These are phyloP conservation scores for Cepaea nemoralis DNA, from an alignment of 1,140 invertebrate species.

Conservation along the genomic window DNA sequence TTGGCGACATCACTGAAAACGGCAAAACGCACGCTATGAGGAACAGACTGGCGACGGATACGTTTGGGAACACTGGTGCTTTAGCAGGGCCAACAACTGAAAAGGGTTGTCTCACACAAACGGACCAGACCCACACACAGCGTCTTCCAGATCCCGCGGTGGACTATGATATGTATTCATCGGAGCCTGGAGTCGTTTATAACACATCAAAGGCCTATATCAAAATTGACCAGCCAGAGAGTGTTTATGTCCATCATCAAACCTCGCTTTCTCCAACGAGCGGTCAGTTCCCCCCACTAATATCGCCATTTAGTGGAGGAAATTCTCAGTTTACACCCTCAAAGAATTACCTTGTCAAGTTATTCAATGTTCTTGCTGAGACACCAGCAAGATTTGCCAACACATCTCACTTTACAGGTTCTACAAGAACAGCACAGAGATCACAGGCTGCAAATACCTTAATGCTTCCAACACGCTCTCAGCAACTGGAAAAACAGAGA, in stretches of 20 bases:
- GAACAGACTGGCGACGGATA: no score
- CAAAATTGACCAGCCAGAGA: slow-evolving; percentile 15
- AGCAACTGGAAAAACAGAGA: not conserved
- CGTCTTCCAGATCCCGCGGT: not conserved
- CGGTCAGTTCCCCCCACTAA: not conserved
- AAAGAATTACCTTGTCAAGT: not conserved
- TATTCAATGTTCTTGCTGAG: not conserved
- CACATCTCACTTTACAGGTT: not conserved
- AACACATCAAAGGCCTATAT: not conserved
- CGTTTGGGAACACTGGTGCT: no score
- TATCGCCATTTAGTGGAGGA: not conserved
- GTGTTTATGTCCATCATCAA: not conserved
- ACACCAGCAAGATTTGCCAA: not conserved
- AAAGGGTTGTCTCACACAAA: no score
- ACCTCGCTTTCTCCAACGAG: not conserved
- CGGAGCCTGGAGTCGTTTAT: not conserved
- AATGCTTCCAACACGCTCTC: not conserved
- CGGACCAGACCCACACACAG: no score
- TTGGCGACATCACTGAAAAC: no score
- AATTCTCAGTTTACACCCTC: not conserved
- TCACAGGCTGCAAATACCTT: not conserved
- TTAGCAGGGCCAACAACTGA: no score
- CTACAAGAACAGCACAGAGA: not conserved
- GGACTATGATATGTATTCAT: slow-evolving; percentile 25
- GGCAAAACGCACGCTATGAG: no score